Evolutionary conservation across 2,113 vertebrate genomes (phyloP).

Genomic region (Ia io): DNA sequence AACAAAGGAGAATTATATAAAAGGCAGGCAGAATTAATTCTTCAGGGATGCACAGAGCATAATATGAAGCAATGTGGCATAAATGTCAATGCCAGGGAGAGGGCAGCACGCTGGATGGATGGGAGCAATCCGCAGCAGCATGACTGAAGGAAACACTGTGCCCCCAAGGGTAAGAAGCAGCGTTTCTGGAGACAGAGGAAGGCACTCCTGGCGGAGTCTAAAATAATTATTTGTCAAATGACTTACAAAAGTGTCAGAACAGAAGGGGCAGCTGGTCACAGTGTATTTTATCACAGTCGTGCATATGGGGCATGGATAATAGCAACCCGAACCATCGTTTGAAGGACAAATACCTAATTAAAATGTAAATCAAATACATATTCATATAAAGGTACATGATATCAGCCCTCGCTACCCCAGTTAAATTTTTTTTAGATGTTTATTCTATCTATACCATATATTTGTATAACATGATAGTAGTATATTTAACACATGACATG

Average conservation of each 20-base stretch:
- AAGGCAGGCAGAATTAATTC: neutral
- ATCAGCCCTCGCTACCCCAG: neutral
- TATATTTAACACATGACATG: neutral
- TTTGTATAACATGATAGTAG: neutral
- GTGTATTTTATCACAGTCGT: slow-evolving; percentile 43
- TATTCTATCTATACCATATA: neutral
- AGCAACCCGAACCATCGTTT: neutral
- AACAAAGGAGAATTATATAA: neutral
- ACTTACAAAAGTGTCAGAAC: neutral
- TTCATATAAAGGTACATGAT: slow-evolving; percentile 10
- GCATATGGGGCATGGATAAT: neutral
- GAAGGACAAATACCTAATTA: slow-evolving; percentile 22
- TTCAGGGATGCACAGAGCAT: neutral
- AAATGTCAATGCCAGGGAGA: neutral
- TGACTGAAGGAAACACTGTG: neutral
- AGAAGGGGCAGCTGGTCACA: slow-evolving; percentile 40
- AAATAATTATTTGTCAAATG: slow-evolving; percentile 37
- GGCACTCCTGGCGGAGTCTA: neutral
- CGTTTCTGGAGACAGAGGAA: neutral
- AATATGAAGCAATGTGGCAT: neutral
- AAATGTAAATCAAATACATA: neutral
- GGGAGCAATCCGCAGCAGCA: neutral
- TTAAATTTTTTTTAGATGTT: neutral
- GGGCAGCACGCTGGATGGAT: neutral
- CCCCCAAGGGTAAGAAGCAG: neutral